phyloP scores from a whole-genome alignment of 2,113 vertebrate genomes.

The Bombycilla garrulus region DNA sequence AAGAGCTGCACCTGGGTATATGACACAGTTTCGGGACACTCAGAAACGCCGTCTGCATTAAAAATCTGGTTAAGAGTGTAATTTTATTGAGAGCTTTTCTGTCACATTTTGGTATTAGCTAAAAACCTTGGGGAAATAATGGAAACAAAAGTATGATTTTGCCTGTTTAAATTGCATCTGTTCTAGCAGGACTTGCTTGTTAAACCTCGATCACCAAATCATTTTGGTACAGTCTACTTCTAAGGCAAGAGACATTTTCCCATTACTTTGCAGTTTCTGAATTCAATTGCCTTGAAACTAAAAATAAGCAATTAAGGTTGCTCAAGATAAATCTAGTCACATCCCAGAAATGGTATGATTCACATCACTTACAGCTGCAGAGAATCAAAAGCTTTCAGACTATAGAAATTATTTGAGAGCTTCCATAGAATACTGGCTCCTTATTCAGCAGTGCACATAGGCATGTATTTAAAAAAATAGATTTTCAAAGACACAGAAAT shows the following conservation, averaged over 20 bases:
- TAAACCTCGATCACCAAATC: not conserved
- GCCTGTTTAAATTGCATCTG: not conserved
- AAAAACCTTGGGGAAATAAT: not conserved
- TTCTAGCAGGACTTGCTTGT: not conserved
- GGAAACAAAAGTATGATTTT: not conserved
- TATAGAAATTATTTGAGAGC: not conserved
- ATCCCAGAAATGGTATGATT: not conserved
- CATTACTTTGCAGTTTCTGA: not conserved
- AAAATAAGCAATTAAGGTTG: not conserved
- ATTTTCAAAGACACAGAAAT: not conserved
- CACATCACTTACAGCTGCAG: not conserved
- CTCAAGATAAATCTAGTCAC: not conserved
- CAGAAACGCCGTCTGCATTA: not conserved
- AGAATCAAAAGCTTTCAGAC: not conserved
- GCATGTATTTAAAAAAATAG: not conserved
- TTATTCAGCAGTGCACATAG: not conserved
- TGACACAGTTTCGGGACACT: not conserved
- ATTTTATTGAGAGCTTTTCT: slow-evolving; percentile 6
- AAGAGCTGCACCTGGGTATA: slow-evolving; percentile 4
- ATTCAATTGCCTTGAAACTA: not conserved
- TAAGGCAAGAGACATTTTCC: not conserved
- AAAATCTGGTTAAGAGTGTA: not conserved
- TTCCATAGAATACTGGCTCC: not conserved
- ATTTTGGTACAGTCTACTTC: not conserved
- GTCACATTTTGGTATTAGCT: not conserved